Evolutionary conservation across 2,797 vertebrate genomes (phyloP), one percentile per base, ranked within the genome.

Genomic region (Melopsittacus undulatus): DNA sequence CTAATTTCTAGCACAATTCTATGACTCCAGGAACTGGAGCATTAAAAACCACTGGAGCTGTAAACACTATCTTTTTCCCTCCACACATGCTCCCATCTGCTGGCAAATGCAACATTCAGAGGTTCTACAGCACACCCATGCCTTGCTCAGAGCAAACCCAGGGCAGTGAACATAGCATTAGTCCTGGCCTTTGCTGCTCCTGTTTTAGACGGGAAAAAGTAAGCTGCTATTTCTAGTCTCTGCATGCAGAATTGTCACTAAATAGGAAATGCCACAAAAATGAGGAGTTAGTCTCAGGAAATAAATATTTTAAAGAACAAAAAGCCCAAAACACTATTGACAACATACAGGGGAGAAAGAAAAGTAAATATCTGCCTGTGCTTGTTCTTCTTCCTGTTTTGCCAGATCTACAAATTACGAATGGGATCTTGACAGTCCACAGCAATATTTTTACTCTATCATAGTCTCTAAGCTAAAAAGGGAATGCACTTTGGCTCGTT

Each of bases 81-180:
- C 6, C 22, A 20, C 8, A 3, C 1, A 0, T 7, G 13, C 30
- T 70, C 20, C 51, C 24, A 5, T 3, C 24, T 77, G 40, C 42
- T 76, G 63, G 17, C 29, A 49, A 9, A 13, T 8, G 20, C 29
- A 73, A 36, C 1, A 8, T 34, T n/a, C 10, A 23, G 6, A 3
- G 0, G n/a, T 42, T 52, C 14, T 16, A 16, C 59, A 54, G 74
- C 49, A 10, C 2, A 11, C 5, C 45, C 36, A 42, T 61, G 42
- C 36, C 62, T 21, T 16, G 36, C 45, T 15, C 61, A 38, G 30
- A 67, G 62, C 59, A 36, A 67, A 32, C 16, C 22, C 62, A 17
- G 3, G 0, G 15, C 36, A 20, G 13, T 6, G 5, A n/a, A 10
- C 1, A 16, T 3, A 42, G 26, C 1, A 2, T 13, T 59, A 68